These are phyloP conservation scores for Baccha elongata DNA, from an alignment of 2,888 invertebrate genomes.

Conservation along the genomic window DNA sequence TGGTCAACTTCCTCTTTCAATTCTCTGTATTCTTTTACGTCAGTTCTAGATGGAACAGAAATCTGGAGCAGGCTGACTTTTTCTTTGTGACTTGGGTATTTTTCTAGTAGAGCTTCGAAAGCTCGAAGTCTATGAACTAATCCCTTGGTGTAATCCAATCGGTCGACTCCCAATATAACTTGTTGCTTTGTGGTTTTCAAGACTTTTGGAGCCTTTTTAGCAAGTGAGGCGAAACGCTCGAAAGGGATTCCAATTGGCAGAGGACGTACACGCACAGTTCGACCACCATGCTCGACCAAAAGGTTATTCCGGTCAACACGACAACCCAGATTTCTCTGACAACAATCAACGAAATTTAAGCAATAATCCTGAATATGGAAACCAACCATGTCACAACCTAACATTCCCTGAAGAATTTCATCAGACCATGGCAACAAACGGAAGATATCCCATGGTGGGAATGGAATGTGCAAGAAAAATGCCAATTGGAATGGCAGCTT, in stretches of 20 bases:
- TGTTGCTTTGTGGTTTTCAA: slow-evolving; percentile 88
- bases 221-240: slow-evolving; percentile 91
- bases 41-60: slow-evolving; percentile 93
- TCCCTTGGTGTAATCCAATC: slow-evolving; percentile 95
- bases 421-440: slow-evolving; percentile 96
- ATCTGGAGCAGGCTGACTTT: slow-evolving; percentile 92
- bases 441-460: slow-evolving; percentile 97
- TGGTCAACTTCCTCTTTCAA: slow-evolving; percentile 96
- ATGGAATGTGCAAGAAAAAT: slow-evolving; percentile 97
- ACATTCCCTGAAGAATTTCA: slow-evolving; percentile 95
- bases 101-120: slow-evolving; percentile 91
- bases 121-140: slow-evolving; percentile 92
- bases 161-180: slow-evolving; percentile 93
- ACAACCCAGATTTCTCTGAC: slow-evolving; percentile 92
- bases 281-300: slow-evolving; percentile 93
- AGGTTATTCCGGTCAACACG: slow-evolving; percentile 94
- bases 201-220: slow-evolving; percentile 87
- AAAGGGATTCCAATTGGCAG: slow-evolving; percentile 95
- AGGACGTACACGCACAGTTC: slow-evolving; percentile 92
- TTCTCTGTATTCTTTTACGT: slow-evolving; percentile 94
- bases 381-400: slow-evolving; percentile 96
- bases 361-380: slow-evolving; percentile 96
- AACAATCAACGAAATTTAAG: slow-evolving; percentile 95
- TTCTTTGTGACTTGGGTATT: slow-evolving; percentile 93
- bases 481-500: slow-evolving; percentile 91